Evolutionary conservation across 2,113 vertebrate genomes (phyloP), one percentile per base, ranked within the genome.

Genomic region (Synchiropus splendidus): DNA sequence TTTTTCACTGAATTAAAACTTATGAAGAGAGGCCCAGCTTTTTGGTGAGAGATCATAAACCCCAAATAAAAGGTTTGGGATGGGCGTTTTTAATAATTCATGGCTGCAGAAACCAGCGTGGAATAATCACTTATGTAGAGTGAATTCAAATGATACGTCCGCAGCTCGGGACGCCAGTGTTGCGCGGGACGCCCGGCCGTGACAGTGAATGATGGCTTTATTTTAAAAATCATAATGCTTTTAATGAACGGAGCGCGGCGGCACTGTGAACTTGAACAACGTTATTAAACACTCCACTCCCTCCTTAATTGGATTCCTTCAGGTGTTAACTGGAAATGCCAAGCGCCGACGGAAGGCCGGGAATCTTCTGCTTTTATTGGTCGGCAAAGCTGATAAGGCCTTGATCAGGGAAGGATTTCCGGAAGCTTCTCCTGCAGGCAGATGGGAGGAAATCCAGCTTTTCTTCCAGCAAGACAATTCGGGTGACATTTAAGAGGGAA

Each of bases 221-320:
- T 75, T 71, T 70, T n/a, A n/a, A 58, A 74, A 77, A 62, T 60
- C 66, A 66, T 75, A 61, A 70, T 67, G 64, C 51, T 70, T 75
- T 71, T 72, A 69, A 76, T 78, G 73, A 77, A 79, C 69, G 61
- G 61, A 72, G 75, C 64, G 61, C 61, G 56, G 56, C 59, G 51
- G 60, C 60, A 50, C 45, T 36, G 54, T 42, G 41, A 70, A 54
- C 62, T 52, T 41, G 21, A 56, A 35, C 56, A 57, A 70, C 36
- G 52, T 74, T 75, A 80, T 78, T 70, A 77, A 73, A 72, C 52
- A 58, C 60, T 51, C 48, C 9, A 17, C 14, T 48, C 64, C 53
- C 64, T 55, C 21, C 48, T 69, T 80, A 79, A 82, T 82, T 76
- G 74, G 68, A 75, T 77, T 74, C 65, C 70, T 62, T 74, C 78